Conservation (phyloP, 2,888 invertebrate genomes). For the Troglohyphantes excavatus region DNA sequence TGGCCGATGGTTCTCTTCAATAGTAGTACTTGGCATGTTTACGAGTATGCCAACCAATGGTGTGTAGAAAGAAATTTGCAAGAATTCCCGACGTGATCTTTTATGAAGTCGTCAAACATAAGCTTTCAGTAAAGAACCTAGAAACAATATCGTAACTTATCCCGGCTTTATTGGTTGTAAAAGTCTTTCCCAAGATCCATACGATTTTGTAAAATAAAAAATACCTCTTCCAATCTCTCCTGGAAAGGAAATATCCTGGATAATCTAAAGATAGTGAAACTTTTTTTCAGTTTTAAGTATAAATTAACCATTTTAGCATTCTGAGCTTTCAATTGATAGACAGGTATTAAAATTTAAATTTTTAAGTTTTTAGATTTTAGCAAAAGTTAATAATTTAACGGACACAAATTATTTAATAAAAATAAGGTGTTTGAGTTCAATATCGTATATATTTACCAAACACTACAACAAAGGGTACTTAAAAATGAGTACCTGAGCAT, state of each 20-base stretch:
- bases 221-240: neutral
- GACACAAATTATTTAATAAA: no score
- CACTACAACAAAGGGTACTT: no score
- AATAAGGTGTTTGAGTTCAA: no score
- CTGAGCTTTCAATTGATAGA: neutral
- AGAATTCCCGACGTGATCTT: neutral
- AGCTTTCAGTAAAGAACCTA: constrained; percentile 7
- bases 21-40: constrained; percentile 15
- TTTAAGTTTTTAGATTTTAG: no score
- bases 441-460: no score
- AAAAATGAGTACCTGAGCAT: no score
- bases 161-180: constrained; percentile 35
- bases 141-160: constrained; percentile 18
- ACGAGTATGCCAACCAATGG: neutral
- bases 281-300: neutral
- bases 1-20: neutral
- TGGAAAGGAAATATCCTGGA: neutral
- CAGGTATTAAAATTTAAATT: no score
- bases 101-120: constrained; percentile 7
- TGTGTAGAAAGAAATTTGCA: constrained; percentile 4
- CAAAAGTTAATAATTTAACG: no score
- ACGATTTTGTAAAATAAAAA: no score
- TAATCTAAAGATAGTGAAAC: neutral
- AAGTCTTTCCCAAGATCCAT: constrained; percentile 1
- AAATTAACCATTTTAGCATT: neutral